Conservation (phyloP, 1,140 invertebrate genomes). For the Hypsibius dujardini region DNA sequence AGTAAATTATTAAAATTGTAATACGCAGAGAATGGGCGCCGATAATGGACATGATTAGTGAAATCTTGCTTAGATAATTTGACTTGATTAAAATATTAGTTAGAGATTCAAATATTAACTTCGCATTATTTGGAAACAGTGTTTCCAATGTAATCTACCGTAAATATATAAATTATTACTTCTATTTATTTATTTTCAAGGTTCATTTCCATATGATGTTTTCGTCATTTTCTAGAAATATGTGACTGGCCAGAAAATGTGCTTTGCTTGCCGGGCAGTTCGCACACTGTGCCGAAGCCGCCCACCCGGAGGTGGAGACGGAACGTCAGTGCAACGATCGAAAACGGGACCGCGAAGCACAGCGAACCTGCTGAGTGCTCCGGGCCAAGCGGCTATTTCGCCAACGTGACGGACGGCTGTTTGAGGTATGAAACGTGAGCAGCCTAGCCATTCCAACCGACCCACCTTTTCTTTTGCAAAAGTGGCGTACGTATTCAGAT, state of each 20-base stretch:
- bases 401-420: background rate
- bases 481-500: no score
- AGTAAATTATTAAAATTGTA: no score
- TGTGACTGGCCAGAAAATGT: slow-evolving; percentile 16
- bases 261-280: background rate
- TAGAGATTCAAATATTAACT: no score
- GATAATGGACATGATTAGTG: no score
- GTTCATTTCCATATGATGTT: background rate
- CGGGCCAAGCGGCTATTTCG: background rate
- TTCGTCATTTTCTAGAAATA: background rate
- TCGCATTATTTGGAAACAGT: no score
- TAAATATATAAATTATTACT: no score
- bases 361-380: background rate
- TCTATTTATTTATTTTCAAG: background rate
- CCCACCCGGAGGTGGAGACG: background rate
- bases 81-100: no score
- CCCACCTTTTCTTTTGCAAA: no score
- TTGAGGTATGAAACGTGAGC: background rate
- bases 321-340: background rate
- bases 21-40: no score
- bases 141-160: no score
- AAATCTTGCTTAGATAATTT: no score
- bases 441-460: no score
- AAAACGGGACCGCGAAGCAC: background rate
- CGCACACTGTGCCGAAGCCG: background rate